Evolutionary conservation across 2,888 invertebrate genomes (phyloP).

Genomic region (Diarsia brunnea): DNA sequence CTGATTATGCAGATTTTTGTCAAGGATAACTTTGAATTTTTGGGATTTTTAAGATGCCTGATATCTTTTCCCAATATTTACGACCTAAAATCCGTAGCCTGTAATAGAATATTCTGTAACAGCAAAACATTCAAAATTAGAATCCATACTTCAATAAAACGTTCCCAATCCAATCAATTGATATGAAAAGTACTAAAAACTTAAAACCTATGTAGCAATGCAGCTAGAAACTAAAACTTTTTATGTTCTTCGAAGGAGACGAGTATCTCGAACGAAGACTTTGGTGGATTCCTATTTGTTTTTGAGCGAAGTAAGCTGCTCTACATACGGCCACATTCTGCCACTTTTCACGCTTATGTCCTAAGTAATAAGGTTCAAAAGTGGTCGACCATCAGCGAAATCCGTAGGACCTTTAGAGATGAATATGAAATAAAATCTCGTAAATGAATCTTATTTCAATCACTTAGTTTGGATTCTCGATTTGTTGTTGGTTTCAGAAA

Average conservation of each 20-base stretch:
- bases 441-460: constrained; percentile 31
- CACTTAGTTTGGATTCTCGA: not conserved
- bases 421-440: constrained; percentile 36
- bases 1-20: not conserved
- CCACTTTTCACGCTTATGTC: too few species aligned
- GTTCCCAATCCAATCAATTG: not conserved
- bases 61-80: not conserved
- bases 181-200: not conserved
- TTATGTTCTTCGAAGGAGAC: constrained; percentile 28
- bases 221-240: constrained; percentile 33
- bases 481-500: not conserved
- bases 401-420: too few species aligned
- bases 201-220: constrained; percentile 8
- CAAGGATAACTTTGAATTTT: not conserved
- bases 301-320: constrained; percentile 57
- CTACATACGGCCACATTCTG: not conserved
- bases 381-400: too few species aligned
- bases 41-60: not conserved
- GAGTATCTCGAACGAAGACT: constrained; percentile 34
- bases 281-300: constrained; percentile 50
- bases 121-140: not conserved
- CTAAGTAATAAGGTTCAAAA: too few species aligned
- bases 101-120: not conserved
- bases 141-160: not conserved
- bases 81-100: not conserved